A percentile compares a stretch with the other conserved stretches of the same genome.
Conservation (phyloP, 2,888 invertebrate genomes). For the Aromia moschata region DNA sequence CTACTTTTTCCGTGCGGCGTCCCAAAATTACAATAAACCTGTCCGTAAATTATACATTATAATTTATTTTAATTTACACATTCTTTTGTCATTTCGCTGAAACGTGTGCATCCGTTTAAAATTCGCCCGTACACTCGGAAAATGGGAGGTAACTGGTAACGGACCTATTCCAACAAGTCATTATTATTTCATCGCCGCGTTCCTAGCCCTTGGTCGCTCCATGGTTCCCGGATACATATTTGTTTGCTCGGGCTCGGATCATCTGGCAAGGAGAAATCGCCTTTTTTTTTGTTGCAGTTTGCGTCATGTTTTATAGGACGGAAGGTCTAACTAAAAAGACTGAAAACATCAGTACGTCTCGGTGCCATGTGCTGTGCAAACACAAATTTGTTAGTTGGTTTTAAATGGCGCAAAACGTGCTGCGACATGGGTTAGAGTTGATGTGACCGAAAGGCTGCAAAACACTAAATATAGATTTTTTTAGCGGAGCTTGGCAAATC, state of each 20-base stretch:
- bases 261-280: constrained; percentile 35
- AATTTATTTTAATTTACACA: background rate
- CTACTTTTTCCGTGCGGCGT: background rate
- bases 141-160: too few relatives aligned
- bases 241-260: constrained; percentile 23
- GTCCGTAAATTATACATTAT: background rate
- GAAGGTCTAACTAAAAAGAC: constrained; percentile 28
- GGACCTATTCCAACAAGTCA: background rate
- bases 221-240: constrained; percentile 26
- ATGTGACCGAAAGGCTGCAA: too few relatives aligned
- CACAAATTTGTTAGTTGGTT: constrained; percentile 2
- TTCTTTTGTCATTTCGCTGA: background rate
- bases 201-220: background rate
- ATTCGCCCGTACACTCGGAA: background rate
- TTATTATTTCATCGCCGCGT: background rate
- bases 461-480: too few relatives aligned
- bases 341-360: constrained; percentile 20
- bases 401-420: background rate
- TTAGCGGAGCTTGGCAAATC: too few relatives aligned
- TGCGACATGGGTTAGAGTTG: too few relatives aligned
- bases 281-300: constrained; percentile 29
- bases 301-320: constrained; percentile 27
- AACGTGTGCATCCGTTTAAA: background rate
- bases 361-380: constrained; percentile 33
- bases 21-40: background rate